phyloP scores from a whole-genome alignment of 2,888 invertebrate species.

The Tetanocera ferruginea region DNA sequence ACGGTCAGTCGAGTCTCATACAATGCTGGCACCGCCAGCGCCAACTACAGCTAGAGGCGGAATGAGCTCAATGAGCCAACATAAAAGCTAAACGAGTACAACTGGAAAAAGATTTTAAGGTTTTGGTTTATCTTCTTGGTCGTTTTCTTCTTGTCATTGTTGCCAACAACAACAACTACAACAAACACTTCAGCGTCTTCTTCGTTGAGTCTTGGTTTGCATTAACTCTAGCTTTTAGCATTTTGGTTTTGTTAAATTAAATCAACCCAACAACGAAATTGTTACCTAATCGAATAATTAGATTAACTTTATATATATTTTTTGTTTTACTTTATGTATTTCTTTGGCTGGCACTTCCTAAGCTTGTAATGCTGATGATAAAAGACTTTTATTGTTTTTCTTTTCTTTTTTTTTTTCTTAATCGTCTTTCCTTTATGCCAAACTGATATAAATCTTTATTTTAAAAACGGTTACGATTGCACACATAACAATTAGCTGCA shows the following conservation, averaged over 20 bases:
- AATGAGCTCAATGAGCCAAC: conserved; percentile 16
- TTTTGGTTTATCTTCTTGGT: conserved; percentile 52
- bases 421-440: conserved; percentile 9
- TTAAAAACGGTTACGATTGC: conserved; percentile 26
- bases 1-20: conserved; percentile 53
- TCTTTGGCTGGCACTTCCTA: conserved; percentile 40
- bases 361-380: not conserved
- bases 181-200: conserved; percentile 11
- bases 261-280: conserved; percentile 42
- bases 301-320: conserved; percentile 40
- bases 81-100: conserved; percentile 58
- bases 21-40: conserved; percentile 19
- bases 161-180: not conserved
- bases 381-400: conserved; percentile 48
- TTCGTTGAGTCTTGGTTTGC: conserved; percentile 3
- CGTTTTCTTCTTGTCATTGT: conserved; percentile 35
- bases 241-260: not conserved
- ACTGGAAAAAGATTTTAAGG: conserved; percentile 52
- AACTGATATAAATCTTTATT: conserved; percentile 36
- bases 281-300: conserved; percentile 66
- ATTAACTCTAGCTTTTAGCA: not conserved
- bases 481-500: conserved; percentile 52
- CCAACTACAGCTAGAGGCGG: not conserved
- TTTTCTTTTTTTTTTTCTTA: conserved; percentile 29
- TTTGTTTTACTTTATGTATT: conserved; percentile 31